Evolutionary conservation across 2,113 vertebrate species (phyloP).

Genomic region (Dendrocopos noguchii): DNA sequence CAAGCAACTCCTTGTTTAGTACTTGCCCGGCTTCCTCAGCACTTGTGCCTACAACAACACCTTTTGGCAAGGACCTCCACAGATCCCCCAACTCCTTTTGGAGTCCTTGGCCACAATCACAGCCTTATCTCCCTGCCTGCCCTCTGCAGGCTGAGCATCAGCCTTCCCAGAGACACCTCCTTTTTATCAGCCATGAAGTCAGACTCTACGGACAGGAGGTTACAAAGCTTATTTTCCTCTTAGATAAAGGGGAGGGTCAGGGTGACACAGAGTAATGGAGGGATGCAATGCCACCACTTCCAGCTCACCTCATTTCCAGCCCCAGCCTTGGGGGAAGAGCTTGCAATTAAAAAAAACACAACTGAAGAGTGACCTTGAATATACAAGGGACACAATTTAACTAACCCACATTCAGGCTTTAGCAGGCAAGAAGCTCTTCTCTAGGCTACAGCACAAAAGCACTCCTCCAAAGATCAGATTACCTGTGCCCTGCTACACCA

Average conservation of each 20-base stretch:
- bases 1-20: background rate
- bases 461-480: constrained; percentile 41
- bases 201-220: background rate
- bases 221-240: constrained; percentile 6
- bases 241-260: background rate
- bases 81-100: background rate
- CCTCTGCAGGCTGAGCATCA: background rate
- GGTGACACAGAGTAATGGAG: background rate
- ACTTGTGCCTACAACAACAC: background rate
- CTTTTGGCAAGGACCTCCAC: background rate
- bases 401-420: background rate
- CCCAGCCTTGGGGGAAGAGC: constrained; percentile 17
- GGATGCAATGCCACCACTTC: constrained; percentile 1
- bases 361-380: constrained; percentile 19
- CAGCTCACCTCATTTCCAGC: background rate
- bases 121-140: background rate
- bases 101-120: background rate
- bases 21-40: background rate
- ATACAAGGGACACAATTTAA: constrained; percentile 16
- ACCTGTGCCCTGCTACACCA: background rate
- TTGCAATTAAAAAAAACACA: constrained; percentile 36
- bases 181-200: background rate
- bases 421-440: background rate
- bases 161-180: background rate
- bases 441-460: background rate